Percentiles rank a stretch among this genome's conserved stretches.
phyloP scores from a whole-genome alignment of 1,140 invertebrate genomes.

The silkworm (Bombyx mori) region DNA sequence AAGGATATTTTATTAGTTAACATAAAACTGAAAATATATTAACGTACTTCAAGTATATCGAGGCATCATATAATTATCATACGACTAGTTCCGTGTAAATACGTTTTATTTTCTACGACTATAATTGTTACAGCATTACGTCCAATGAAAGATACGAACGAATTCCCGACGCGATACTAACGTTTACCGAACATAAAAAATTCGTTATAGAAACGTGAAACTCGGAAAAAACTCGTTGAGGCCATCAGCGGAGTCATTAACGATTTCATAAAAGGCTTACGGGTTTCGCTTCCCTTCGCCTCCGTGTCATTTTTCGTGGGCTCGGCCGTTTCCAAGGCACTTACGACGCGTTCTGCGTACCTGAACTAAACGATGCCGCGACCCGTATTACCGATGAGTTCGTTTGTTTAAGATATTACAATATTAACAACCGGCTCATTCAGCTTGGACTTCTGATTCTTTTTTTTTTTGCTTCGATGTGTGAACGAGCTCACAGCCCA shows the following conservation, averaged over 20 bases:
- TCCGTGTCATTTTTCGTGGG: conserved; percentile 46
- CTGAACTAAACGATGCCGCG: not conserved
- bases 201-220: conserved; percentile 26
- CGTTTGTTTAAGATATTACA: not conserved
- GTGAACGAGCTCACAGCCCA: no score
- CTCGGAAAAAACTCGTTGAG: conserved; percentile 30
- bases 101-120: no score
- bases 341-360: conserved; percentile 8
- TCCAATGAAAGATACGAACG: no score
- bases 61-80: no score
- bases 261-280: conserved; percentile 62
- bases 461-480: not conserved
- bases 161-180: not conserved
- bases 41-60: no score
- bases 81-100: no score
- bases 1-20: no score
- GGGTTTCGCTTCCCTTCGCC: conserved; percentile 40
- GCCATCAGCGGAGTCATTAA: conserved; percentile 51
- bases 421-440: not conserved
- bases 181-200: conserved; percentile 13
- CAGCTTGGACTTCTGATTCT: not conserved
- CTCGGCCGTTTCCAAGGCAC: conserved; percentile 38
- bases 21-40: no score
- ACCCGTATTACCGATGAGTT: not conserved
- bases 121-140: no score